These are phyloP conservation scores for Sitophilus oryzae DNA, from an alignment of 1,140 invertebrate species.

Conservation along the genomic window DNA sequence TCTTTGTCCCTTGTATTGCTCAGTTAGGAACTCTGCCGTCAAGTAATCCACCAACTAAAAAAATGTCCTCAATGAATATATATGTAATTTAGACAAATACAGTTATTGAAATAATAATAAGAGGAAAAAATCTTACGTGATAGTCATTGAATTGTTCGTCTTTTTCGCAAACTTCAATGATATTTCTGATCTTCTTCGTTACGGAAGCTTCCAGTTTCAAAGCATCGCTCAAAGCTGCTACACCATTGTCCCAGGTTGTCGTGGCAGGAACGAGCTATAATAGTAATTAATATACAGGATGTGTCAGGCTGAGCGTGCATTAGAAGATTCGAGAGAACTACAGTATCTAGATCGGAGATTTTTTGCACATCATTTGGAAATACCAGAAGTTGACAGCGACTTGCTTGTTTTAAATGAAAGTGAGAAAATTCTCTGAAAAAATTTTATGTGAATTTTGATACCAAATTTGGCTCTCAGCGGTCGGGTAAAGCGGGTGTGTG, in stretches of 20 bases:
- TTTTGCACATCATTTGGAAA: too few species aligned
- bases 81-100: conserved; percentile 1
- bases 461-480: too few species aligned
- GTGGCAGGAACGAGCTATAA: conserved; percentile 34
- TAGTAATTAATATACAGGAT: too few species aligned
- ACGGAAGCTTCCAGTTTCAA: conserved; percentile 70
- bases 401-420: too few species aligned
- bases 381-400: too few species aligned
- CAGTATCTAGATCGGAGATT: too few species aligned
- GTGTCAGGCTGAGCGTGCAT: too few species aligned
- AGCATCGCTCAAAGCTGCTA: conserved; percentile 66
- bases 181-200: conserved; percentile 65
- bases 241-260: conserved; percentile 54
- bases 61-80: conserved; percentile 6
- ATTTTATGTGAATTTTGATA: too few species aligned
- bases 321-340: too few species aligned
- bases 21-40: conserved; percentile 80
- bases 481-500: too few species aligned
- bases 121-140: conserved; percentile 54
- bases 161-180: conserved; percentile 63
- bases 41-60: conserved; percentile 77
- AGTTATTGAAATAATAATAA: neutral
- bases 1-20: conserved; percentile 80
- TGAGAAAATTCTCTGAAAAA: too few species aligned
- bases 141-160: conserved; percentile 62